Base-by-base conservation (phyloP, 2,113 vertebrate genomes). In the Bucco capensis region DNA sequence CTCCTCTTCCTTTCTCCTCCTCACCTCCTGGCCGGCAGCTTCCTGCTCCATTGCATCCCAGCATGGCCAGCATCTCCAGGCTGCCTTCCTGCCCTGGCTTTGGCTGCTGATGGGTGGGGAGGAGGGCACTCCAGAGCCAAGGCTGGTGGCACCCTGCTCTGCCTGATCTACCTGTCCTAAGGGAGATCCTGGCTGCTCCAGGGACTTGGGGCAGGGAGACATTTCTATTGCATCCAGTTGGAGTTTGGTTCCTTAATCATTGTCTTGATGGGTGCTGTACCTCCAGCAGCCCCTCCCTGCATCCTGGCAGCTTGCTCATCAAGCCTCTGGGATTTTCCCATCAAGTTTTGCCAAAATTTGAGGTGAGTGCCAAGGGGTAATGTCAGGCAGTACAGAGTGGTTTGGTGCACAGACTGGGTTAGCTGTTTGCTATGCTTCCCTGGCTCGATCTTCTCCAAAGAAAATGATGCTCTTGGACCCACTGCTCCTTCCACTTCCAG, bases 1-100 rank as follows among this genome's bases (percentile, higher is more conserved):
- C 79, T 92, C 19, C 75, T 83, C 51, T 95, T 93, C 91, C 93
- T 92, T 87, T 93, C 77, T 78, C 23, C 49, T 80, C 51, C 61
- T 75, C 69, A 88, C 22, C 65, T 87, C 46, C 60, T 12, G 0
- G 87, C 60, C 53, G n/a, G 60, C 83, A 56, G 21, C 73, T 83
- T 95, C 90, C 92, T 93, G 66, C 23, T 47, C 51, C 1, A 0
- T 5, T 53, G 54, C 35, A 42, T 73, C 77, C 60, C 12, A 2
- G n/a, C 9, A 18, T 60, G 21, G n/a, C 60, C 3, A 0, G 35
- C 28, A 65, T 75, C 67, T 79, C 71, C 0, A 1, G n/a, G n/a
- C 67, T 74, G 72, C 72, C 31, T n/a, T 91, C 85, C 88, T 80
- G 82, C 72, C 58, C 64, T 12, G 30, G 33, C 30, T 42, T 15